A percentile compares a stretch with the other conserved stretches of the same genome.
Evolutionary conservation across 1,140 invertebrate species (phyloP).

Genomic region (Temnothorax longispinosus): DNA sequence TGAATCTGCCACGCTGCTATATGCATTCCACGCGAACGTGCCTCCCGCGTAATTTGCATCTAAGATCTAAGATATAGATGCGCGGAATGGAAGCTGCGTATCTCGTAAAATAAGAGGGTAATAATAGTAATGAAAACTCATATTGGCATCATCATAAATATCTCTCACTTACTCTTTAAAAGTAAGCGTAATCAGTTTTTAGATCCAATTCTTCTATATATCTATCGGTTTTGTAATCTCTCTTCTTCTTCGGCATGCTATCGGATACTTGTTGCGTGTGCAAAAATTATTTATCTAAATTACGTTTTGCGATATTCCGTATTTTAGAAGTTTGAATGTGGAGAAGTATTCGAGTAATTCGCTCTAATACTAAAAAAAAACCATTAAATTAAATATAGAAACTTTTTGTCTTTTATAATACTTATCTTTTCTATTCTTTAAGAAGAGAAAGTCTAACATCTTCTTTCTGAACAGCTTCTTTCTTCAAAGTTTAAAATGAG

Average conservation of each 20-base stretch:
- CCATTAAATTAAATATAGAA: neutral
- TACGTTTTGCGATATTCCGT: neutral
- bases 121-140: neutral
- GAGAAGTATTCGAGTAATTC: neutral
- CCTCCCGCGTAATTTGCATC: constrained; percentile 18
- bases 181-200: neutral
- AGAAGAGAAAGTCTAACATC: neutral
- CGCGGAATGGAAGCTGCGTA: neutral
- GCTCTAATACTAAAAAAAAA: neutral
- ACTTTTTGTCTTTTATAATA: neutral
- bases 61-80: constrained; percentile 4
- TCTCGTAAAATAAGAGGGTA: neutral
- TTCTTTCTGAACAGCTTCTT: neutral
- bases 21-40: constrained; percentile 16
- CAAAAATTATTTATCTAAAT: neutral
- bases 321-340: neutral
- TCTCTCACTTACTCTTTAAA: neutral
- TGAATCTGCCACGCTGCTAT: constrained; percentile 11
- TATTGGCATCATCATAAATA: neutral
- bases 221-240: neutral
- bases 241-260: neutral
- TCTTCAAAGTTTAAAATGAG: neutral
- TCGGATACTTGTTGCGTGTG: neutral
- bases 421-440: neutral
- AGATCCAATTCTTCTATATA: neutral